A percentile compares a stretch with the other conserved stretches of the same genome.
Evolutionary conservation across 2,797 vertebrate genomes (phyloP).

Genomic region (Paratrypauchen microcephalus): DNA sequence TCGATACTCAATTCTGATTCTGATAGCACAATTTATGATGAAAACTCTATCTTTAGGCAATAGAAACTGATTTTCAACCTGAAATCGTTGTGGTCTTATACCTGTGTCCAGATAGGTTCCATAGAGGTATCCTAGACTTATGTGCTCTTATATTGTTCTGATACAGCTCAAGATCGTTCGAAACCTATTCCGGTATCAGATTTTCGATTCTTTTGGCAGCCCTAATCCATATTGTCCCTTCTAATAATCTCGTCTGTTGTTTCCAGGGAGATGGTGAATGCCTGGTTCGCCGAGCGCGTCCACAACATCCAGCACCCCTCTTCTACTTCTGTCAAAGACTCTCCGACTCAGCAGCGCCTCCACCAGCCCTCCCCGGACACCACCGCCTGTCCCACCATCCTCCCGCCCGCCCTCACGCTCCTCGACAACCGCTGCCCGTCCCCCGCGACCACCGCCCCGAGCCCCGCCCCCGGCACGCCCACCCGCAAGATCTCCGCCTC

Average conservation of each 20-base stretch:
- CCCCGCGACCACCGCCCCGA: constrained; percentile 57
- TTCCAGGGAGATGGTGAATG: constrained; percentile 96
- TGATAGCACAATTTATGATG: too few species aligned
- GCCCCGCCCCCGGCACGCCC: constrained; percentile 79
- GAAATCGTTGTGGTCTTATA: too few species aligned
- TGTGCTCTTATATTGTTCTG: too few species aligned
- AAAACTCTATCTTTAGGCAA: too few species aligned
- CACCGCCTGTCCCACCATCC: constrained; percentile 33
- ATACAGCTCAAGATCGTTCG: too few species aligned
- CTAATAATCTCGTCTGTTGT: neutral
- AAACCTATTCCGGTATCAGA: too few species aligned
- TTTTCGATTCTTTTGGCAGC: too few species aligned
- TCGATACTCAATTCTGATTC: too few species aligned
- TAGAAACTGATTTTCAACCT: too few species aligned
- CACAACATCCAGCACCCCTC: constrained; percentile 86
- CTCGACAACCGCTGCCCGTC: constrained; percentile 61
- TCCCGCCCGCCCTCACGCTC: constrained; percentile 64
- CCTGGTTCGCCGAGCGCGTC: constrained; percentile 96
- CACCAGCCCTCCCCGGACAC: constrained; percentile 59
- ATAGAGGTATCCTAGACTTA: too few species aligned
- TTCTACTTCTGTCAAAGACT: constrained; percentile 69
- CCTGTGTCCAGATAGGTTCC: too few species aligned
- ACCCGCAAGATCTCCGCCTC: constrained; percentile 94
- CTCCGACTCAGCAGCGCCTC: constrained; percentile 67
- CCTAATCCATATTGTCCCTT: neutral